Evolutionary conservation across 2,797 vertebrate species (phyloP).

Genomic region (Phoeniculus purpureus): DNA sequence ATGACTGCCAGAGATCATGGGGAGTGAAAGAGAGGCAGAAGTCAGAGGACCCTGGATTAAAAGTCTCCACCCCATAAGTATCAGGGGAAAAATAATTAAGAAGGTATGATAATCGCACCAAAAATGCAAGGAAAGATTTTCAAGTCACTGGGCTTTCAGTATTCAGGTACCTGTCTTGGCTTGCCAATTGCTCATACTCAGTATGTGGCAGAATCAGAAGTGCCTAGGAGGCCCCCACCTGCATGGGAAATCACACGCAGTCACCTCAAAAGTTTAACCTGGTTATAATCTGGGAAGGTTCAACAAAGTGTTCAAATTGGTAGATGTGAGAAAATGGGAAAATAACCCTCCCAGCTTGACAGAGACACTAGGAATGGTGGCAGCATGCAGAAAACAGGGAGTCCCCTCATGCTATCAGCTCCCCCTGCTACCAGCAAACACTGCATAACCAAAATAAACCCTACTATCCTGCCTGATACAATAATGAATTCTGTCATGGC

Average conservation of each 20-base stretch:
- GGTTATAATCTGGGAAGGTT: not conserved
- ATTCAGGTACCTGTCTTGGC: slow-evolving; percentile 1
- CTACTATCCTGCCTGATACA: slow-evolving; percentile 27
- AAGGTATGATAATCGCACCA: not conserved
- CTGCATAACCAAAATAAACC: slow-evolving; percentile 46
- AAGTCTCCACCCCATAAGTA: not conserved
- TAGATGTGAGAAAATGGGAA: not conserved
- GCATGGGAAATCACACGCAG: not conserved
- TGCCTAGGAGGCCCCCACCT: not conserved
- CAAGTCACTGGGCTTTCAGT: not conserved
- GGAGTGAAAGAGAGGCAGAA: not conserved
- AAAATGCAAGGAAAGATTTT: slow-evolving; percentile 24
- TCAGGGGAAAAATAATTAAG: not conserved
- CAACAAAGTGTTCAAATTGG: not conserved
- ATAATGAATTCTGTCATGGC: slow-evolving; percentile 50
- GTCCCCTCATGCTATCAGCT: not conserved
- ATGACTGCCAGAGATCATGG: not conserved
- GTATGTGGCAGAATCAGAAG: not conserved
- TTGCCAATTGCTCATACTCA: not conserved
- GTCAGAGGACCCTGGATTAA: not conserved
- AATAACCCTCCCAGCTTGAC: not conserved
- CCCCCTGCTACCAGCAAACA: not conserved
- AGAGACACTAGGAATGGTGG: not conserved
- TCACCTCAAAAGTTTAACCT: not conserved
- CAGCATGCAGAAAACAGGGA: not conserved